Conservation (phyloP, 2,888 invertebrate genomes). For the Aphodius sticticus region DNA sequence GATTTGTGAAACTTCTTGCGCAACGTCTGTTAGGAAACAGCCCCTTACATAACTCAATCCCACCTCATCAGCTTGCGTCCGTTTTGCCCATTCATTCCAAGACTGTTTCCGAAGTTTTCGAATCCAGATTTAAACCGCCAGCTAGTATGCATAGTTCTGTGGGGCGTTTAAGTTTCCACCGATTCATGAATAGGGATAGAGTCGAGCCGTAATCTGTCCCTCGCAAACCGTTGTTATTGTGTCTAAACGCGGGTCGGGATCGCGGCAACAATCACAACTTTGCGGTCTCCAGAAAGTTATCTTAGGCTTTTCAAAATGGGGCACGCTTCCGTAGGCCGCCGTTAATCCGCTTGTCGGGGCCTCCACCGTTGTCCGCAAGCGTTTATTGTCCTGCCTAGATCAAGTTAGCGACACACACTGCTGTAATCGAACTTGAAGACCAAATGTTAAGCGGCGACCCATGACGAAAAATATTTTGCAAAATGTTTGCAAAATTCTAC, state of each 20-base stretch:
- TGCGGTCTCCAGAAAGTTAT: conserved; percentile 4
- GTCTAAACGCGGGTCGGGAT: conserved; percentile 4
- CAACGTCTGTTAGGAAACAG: neutral
- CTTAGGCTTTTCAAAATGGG: neutral
- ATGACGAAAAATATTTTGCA: too few relatives aligned
- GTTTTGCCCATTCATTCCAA: neutral
- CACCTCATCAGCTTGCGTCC: neutral
- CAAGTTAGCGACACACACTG: neutral
- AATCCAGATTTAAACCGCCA: neutral
- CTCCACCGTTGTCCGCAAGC: neutral
- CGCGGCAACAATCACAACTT: neutral
- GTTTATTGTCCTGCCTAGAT: neutral
- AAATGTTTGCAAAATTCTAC: too few relatives aligned
- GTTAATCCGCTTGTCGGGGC: neutral
- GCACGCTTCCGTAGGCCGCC: neutral
- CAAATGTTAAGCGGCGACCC: too few relatives aligned
- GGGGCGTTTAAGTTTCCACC: neutral
- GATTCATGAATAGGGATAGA: neutral
- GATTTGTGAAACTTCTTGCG: too few relatives aligned
- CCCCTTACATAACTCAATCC: neutral
- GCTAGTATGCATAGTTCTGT: neutral
- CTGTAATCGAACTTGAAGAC: neutral
- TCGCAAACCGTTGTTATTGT: conserved; percentile 4
- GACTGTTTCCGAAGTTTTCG: neutral
- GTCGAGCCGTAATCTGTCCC: neutral